Percentiles rank a stretch among this genome's conserved stretches.
Conservation (phyloP, 2,113 vertebrate genomes). For the Orientallactaga bullata region DNA sequence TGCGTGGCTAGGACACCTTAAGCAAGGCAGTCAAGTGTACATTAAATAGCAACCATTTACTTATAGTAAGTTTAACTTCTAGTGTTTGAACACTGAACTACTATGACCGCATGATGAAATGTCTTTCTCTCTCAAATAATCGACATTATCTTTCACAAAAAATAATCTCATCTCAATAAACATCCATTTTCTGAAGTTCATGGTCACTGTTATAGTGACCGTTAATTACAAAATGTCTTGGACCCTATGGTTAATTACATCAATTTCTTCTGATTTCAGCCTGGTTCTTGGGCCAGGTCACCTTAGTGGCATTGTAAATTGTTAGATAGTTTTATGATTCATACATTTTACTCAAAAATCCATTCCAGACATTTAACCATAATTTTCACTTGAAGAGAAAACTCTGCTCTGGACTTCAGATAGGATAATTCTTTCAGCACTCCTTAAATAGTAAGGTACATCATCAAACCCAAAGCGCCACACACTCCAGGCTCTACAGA, state of each 20-base stretch:
- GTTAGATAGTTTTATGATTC: not conserved
- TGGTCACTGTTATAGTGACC: not conserved
- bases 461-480: slow-evolving; percentile 74
- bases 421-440: slow-evolving; percentile 65
- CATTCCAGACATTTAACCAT: slow-evolving; percentile 34
- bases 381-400: slow-evolving; percentile 64
- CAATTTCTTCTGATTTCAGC: not conserved
- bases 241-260: not conserved
- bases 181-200: slow-evolving; percentile 6
- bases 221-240: not conserved
- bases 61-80: not conserved
- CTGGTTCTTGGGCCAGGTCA: not conserved
- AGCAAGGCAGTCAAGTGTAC: not conserved
- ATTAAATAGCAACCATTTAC: slow-evolving; percentile 27
- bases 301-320: not conserved
- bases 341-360: not conserved
- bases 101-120: not conserved
- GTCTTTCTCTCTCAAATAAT: not conserved
- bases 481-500: slow-evolving; percentile 65
- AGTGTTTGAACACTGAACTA: not conserved
- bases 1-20: not conserved
- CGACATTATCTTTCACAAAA: not conserved
- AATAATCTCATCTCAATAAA: slow-evolving; percentile 27
- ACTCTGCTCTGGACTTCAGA: slow-evolving; percentile 68
- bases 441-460: slow-evolving; percentile 76